These are phyloP conservation scores for Pholis gunnellus DNA, from an alignment of 2,113 vertebrate species.

Conservation along the genomic window DNA sequence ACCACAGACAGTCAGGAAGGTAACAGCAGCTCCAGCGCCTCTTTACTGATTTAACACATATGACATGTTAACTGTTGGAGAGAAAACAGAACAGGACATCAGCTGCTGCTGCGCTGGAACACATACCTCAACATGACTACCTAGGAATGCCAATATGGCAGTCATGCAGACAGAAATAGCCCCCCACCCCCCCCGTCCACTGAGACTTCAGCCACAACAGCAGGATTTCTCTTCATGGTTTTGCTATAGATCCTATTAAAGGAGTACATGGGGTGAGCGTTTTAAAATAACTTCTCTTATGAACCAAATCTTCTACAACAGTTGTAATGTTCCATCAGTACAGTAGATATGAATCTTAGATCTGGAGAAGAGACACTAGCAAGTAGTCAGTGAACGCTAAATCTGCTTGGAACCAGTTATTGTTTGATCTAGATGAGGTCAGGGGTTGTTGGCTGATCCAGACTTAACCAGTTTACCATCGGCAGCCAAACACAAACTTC, in stretches of 20 bases:
- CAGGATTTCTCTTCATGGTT: not conserved
- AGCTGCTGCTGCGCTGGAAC: constrained; percentile 2
- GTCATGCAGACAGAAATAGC: constrained; percentile 40
- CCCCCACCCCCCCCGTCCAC: not conserved
- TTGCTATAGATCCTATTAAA: not conserved
- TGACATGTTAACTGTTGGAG: not conserved
- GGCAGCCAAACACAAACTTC: not conserved
- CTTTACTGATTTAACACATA: not conserved
- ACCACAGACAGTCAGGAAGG: not conserved
- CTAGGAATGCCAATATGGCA: constrained; percentile 22
- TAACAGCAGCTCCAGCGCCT: rapidly evolving
- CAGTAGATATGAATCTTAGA: not conserved
- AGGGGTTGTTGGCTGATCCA: not conserved
- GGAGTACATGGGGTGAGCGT: not conserved
- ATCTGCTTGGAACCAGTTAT: not conserved
- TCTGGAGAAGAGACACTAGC: not conserved
- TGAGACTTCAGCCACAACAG: constrained; percentile 4
- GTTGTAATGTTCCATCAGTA: not conserved
- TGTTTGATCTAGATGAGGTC: constrained; percentile 1
- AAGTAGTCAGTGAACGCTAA: not conserved
- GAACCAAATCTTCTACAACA: not conserved
- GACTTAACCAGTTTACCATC: not conserved
- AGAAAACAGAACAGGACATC: constrained; percentile 3
- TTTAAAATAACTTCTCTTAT: not conserved
- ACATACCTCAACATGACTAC: not conserved